These are phyloP conservation scores for Aleiodes sp. DNA, from an alignment of 1,140 invertebrate species.

Conservation along the genomic window DNA sequence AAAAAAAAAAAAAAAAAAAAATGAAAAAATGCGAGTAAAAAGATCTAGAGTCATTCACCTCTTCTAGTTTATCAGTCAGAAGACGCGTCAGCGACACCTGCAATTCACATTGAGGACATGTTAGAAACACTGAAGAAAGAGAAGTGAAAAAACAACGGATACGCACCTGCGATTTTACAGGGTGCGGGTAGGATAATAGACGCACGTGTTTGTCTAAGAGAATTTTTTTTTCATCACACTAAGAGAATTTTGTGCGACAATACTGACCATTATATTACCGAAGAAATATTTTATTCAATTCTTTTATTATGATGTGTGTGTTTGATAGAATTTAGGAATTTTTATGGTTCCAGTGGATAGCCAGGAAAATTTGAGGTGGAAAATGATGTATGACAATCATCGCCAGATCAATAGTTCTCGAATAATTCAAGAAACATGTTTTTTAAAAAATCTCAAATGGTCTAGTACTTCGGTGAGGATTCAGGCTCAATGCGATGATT, in stretches of 20 bases:
- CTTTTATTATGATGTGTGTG: no score
- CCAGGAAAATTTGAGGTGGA: no score
- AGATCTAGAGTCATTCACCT: neutral
- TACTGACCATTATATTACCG: neutral
- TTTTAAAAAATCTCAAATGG: no score
- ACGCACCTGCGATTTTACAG: slow-evolving; percentile 23
- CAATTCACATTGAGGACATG: slow-evolving; percentile 1
- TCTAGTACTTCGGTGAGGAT: no score
- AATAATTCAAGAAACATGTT: no score
- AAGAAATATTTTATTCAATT: neutral
- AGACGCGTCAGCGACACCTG: slow-evolving; percentile 10
- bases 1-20: neutral
- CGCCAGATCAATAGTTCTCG: no score
- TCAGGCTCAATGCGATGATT: no score
- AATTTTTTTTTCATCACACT: no score
- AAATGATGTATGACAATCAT: no score
- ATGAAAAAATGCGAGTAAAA: neutral
- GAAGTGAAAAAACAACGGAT: slow-evolving; percentile 11
- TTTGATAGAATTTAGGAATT: no score
- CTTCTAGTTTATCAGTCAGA: slow-evolving; percentile 2
- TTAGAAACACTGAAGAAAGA: neutral
- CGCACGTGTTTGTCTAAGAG: slow-evolving; percentile 13
- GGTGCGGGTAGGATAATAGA: slow-evolving; percentile 23
- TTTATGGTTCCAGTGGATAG: no score
- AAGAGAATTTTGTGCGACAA: slow-evolving; percentile 7